These are phyloP conservation scores for Azorinus chamasolen DNA, from an alignment of 2,888 invertebrate genomes.

Conservation along the genomic window DNA sequence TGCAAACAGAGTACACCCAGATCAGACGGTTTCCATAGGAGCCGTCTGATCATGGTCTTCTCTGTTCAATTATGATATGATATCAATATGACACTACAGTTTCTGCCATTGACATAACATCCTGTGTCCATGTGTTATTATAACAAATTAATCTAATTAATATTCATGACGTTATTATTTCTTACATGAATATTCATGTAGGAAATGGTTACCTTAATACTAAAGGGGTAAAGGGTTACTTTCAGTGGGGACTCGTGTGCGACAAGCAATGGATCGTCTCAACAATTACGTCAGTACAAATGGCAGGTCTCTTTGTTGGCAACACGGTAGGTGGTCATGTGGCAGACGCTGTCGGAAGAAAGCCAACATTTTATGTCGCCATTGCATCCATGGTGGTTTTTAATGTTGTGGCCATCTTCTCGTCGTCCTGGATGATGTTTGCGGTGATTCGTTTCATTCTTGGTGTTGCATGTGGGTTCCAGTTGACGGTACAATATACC, in stretches of 20 bases:
- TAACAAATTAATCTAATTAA: no score
- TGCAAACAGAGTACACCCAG: no score
- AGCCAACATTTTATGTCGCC: conserved; percentile 40
- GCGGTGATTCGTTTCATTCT: conserved; percentile 47
- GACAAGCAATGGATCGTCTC: conserved; percentile 37
- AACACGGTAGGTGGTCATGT: conserved; percentile 45
- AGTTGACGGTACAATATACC: conserved; percentile 32
- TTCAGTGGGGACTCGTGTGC: conserved; percentile 58
- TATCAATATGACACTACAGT: no score
- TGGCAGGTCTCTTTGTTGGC: conserved; percentile 53
- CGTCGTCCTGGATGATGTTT: conserved; percentile 55
- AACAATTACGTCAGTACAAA: conserved; percentile 48
- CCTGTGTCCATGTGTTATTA: no score
- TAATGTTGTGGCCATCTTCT: conserved; percentile 36
- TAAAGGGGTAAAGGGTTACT: no score
- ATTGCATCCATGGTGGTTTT: conserved; percentile 6
- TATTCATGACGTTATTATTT: no score
- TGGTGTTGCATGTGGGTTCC: conserved; percentile 48
- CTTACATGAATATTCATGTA: no score
- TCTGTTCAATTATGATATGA: no score
- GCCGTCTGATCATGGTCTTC: no score
- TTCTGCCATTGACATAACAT: no score
- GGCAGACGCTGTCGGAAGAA: conserved; percentile 54
- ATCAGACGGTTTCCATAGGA: no score
- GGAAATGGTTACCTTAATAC: no score